Percentiles rank a stretch among this genome's conserved stretches.
Conservation (phyloP, 2,888 invertebrate species). For the Dicycla oo region DNA sequence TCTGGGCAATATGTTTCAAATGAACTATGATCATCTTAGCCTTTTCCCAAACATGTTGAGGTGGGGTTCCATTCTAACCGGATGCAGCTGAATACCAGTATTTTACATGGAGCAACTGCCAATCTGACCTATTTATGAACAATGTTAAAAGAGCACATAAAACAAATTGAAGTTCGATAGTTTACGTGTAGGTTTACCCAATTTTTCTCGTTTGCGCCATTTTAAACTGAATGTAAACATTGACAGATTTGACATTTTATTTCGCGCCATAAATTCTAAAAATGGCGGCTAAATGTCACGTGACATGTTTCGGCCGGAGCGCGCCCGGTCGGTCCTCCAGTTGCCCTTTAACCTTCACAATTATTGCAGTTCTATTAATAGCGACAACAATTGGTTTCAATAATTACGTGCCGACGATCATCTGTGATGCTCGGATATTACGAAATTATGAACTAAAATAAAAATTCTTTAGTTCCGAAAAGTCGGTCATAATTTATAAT, state of each 20-base stretch:
- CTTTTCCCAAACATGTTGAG: not conserved
- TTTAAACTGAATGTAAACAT: slow-evolving; percentile 24
- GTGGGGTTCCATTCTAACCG: not conserved
- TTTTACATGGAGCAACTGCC: not conserved
- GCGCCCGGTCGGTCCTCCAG: slow-evolving; percentile 77
- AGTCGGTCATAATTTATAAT: not conserved
- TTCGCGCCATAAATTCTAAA: slow-evolving; percentile 70
- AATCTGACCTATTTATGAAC: not conserved
- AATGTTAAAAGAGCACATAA: not conserved
- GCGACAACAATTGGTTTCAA: slow-evolving; percentile 84
- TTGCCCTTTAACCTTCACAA: slow-evolving; percentile 85
- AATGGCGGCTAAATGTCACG: slow-evolving; percentile 72
- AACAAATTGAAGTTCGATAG: not conserved
- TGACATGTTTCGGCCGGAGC: slow-evolving; percentile 71
- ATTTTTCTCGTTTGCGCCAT: not conserved
- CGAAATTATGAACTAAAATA: slow-evolving; percentile 51
- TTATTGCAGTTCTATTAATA: slow-evolving; percentile 84
- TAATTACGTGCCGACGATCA: slow-evolving; percentile 75
- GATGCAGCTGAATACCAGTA: not conserved
- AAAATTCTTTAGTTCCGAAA: slow-evolving; percentile 10
- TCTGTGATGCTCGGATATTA: slow-evolving; percentile 66
- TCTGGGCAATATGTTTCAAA: not conserved
- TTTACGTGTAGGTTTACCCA: too few relatives aligned
- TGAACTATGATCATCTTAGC: too few relatives aligned
- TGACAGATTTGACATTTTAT: slow-evolving; percentile 57